Percentiles rank a stretch among this genome's conserved stretches.
Conservation (phyloP, 2,113 vertebrate genomes). For the Anseranas semipalmata region DNA sequence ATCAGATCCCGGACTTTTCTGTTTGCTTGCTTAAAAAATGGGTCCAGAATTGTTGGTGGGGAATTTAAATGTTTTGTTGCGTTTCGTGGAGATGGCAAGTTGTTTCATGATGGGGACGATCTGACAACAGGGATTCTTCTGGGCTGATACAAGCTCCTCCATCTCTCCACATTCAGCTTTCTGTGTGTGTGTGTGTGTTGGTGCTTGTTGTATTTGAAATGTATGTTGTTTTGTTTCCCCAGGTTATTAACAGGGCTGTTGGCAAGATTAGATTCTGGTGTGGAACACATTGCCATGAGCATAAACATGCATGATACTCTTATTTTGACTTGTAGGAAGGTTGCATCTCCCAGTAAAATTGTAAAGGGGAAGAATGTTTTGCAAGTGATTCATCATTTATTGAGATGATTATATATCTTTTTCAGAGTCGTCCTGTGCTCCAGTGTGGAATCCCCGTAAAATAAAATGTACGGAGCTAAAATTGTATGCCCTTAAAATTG, state of each 20-base stretch:
- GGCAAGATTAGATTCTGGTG: not conserved
- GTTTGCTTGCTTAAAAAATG: not conserved
- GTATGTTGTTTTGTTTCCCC: not conserved
- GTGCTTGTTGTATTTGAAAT: not conserved
- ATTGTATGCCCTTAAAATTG: not conserved
- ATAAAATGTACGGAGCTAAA: not conserved
- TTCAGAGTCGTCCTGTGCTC: not conserved
- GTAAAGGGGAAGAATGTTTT: not conserved
- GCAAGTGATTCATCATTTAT: conserved; percentile 21
- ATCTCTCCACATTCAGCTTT: not conserved
- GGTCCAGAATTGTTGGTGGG: not conserved
- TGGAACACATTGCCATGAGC: not conserved
- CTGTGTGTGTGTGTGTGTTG: not conserved
- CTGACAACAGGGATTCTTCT: not conserved
- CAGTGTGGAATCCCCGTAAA: not conserved
- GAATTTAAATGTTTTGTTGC: not conserved
- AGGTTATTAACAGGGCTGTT: not conserved
- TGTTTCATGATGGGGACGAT: not conserved
- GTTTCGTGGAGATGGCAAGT: not conserved
- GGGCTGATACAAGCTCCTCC: not conserved
- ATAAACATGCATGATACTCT: not conserved
- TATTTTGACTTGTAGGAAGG: not conserved
- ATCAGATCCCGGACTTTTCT: not conserved
- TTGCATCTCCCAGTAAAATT: not conserved
- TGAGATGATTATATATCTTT: not conserved